Base-by-base conservation (phyloP, 2,888 invertebrate genomes). In the Notodonta dromedarius region DNA sequence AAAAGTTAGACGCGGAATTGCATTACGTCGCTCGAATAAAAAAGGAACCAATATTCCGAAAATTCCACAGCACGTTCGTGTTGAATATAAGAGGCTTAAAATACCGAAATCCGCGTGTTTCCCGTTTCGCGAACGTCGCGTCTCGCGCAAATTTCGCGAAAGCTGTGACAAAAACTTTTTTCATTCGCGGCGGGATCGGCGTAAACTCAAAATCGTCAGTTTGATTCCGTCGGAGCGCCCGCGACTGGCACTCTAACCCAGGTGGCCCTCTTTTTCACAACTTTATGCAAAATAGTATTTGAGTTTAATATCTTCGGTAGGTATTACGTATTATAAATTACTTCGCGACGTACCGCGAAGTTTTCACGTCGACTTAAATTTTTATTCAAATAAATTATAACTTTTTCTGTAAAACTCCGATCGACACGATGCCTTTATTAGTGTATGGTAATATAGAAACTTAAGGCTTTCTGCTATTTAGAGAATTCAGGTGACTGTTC, bases 41-140 rank as follows among this genome's bases (percentile, higher is more conserved):
- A 79, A 77, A 77, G 82, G 78, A 78, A 73, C 70, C 69, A 66
- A 24, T 69, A 70, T 76, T 76, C 62, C 58, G 70, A 75, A 74
- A 78, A 80, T 78, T 77, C 69, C 74, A 67, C 67, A 73, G 76
- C 77, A 77, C 78, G 80, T 74, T 71, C 83, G 82, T 83, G 85
- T 85, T 87, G 88, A 87, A 88, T 88, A 85, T 88, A 88, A 87
- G 87, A 82, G 80, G 88, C 87, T 89, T 89, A 89, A 83, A 87
- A 87, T 86, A 88, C 87, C 84, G 82, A 78, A 84, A 87, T 84
- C 83, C 78, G 80, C 77, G 73, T 80, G 84, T 82, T 77, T 74
- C 71, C 63, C 61, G 64, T 66, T 67, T 60, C 60, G 62, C 59
- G 70, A 77, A 70, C 76, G 77, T 77, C 77, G 77, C 71, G 77